Conservation (phyloP, 2,888 invertebrate genomes). For the Alcis repandata region DNA sequence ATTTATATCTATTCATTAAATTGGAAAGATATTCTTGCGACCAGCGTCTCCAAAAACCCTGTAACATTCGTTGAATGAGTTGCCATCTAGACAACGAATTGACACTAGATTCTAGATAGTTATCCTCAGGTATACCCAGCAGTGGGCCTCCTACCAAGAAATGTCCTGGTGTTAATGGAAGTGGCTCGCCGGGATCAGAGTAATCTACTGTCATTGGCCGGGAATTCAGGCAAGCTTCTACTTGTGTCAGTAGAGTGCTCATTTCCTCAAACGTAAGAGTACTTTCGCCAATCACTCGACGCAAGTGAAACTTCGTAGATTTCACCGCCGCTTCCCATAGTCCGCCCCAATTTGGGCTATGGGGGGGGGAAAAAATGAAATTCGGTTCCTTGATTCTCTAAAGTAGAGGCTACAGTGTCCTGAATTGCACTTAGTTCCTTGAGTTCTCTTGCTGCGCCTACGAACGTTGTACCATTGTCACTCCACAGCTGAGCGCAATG, state of each 20-base stretch:
- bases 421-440: too few relatives aligned
- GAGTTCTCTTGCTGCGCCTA: not conserved
- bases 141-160: not conserved
- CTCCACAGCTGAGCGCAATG: too few relatives aligned
- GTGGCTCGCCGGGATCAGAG: not conserved
- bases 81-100: not conserved
- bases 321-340: not conserved
- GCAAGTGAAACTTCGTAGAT: not conserved
- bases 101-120: not conserved
- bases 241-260: not conserved
- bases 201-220: not conserved
- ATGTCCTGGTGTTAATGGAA: not conserved
- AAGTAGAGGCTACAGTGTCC: not conserved
- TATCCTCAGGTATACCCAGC: not conserved
- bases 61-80: not conserved
- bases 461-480: not conserved
- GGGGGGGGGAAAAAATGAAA: not conserved
- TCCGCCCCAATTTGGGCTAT: not conserved
- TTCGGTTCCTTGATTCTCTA: not conserved
- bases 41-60: not conserved
- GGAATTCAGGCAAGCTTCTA: not conserved
- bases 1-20: not conserved
- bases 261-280: not conserved
- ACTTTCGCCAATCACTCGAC: not conserved
- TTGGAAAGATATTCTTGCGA: not conserved